Conservation (phyloP, 2,888 invertebrate genomes). For the Pristionchus mayeri region DNA sequence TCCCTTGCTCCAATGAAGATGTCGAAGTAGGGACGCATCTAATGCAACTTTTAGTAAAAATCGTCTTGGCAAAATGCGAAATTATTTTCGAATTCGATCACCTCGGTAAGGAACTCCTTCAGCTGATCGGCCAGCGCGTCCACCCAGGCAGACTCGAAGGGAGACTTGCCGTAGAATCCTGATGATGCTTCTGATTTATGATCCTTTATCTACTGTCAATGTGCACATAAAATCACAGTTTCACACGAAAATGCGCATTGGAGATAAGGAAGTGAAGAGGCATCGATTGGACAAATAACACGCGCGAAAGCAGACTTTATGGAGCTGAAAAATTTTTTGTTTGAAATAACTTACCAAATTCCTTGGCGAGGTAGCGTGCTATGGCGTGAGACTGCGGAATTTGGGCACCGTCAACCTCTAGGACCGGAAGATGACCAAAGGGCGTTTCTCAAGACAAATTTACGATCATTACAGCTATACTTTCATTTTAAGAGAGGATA, state of each 20-base stretch:
- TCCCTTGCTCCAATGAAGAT: background rate
- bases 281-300: too few species aligned
- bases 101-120: slow-evolving; percentile 28
- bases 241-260: too few species aligned
- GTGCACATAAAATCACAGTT: too few species aligned
- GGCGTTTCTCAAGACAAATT: background rate
- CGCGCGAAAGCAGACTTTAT: background rate
- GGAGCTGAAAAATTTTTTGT: too few species aligned
- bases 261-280: too few species aligned
- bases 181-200: too few species aligned
- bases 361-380: slow-evolving; percentile 21
- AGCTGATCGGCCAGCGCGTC: slow-evolving; percentile 16
- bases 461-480: too few species aligned
- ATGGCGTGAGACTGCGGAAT: slow-evolving; percentile 25
- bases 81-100: too few species aligned
- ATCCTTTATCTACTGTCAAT: too few species aligned
- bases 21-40: background rate
- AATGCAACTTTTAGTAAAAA: too few species aligned
- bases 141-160: slow-evolving; percentile 18
- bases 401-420: slow-evolving; percentile 21
- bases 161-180: slow-evolving; percentile 21
- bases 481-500: too few species aligned
- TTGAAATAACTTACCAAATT: slow-evolving; percentile 22
- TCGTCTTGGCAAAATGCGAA: too few species aligned
- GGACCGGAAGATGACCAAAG: slow-evolving; percentile 4